These are phyloP conservation scores for Mesoclemmys tuberculata DNA, from an alignment of 2,113 vertebrate species.

Conservation along the genomic window DNA sequence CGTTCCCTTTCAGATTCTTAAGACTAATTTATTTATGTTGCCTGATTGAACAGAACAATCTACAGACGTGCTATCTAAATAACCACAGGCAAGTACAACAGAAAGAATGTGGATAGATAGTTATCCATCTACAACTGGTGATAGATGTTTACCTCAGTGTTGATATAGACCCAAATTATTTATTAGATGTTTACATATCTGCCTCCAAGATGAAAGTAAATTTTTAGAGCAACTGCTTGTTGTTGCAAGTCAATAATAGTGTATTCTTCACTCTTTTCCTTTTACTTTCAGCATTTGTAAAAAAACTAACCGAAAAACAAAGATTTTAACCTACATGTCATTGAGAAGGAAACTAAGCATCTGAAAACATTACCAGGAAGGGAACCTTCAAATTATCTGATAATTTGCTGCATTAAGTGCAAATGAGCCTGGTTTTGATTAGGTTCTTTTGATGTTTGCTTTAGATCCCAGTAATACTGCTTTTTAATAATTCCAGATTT, in stretches of 20 bases:
- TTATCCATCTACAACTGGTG: not conserved
- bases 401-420: conserved; percentile 9
- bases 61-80: not conserved
- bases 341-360: not conserved
- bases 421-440: conserved; percentile 8
- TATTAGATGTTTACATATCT: not conserved
- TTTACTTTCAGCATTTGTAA: not conserved
- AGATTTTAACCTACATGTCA: not conserved
- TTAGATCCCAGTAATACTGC: not conserved
- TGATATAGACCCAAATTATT: not conserved
- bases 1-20: not conserved
- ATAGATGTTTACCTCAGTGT: not conserved
- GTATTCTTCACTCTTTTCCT: not conserved
- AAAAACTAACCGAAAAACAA: not conserved
- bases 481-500: not conserved
- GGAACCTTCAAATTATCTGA: not conserved
- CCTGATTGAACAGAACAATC: not conserved
- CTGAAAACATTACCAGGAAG: not conserved
- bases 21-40: not conserved
- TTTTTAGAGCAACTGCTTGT: not conserved
- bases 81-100: not conserved
- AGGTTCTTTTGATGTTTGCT: not conserved
- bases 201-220: not conserved
- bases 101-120: not conserved
- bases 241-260: not conserved